A percentile compares a stretch with the other conserved stretches of the same genome.
phyloP scores from a whole-genome alignment of 2,888 invertebrate genomes.

The Latheticus oryzae region DNA sequence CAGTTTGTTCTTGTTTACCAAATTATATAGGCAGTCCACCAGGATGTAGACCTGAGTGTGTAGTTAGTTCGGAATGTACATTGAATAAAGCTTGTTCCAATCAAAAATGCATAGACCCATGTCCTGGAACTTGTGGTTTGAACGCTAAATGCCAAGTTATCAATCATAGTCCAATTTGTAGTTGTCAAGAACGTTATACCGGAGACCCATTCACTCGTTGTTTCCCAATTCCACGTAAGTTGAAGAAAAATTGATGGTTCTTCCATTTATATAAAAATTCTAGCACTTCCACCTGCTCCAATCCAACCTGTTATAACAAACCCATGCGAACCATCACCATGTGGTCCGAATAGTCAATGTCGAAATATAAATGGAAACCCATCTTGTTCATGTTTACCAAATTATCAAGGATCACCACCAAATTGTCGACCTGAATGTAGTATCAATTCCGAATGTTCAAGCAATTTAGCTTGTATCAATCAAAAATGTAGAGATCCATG shows the following conservation, averaged over 20 bases:
- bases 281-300: slow-evolving; percentile 50
- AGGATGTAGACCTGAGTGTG: slow-evolving; percentile 82
- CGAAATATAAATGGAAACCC: slow-evolving; percentile 71
- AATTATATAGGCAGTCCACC: slow-evolving; percentile 80
- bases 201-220: slow-evolving; percentile 76
- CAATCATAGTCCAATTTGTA: slow-evolving; percentile 71
- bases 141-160: slow-evolving; percentile 79
- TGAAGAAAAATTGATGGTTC: neutral
- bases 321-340: slow-evolving; percentile 78
- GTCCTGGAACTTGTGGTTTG: slow-evolving; percentile 77
- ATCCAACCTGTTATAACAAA: slow-evolving; percentile 65
- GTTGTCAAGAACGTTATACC: slow-evolving; percentile 66
- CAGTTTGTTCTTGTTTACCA: slow-evolving; percentile 80
- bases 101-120: slow-evolving; percentile 83
- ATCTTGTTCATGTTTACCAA: slow-evolving; percentile 75
- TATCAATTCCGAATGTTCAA: slow-evolving; percentile 78
- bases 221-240: slow-evolving; percentile 62
- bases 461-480: slow-evolving; percentile 78
- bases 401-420: slow-evolving; percentile 77
- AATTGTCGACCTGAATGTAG: slow-evolving; percentile 81
- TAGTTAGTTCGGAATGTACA: slow-evolving; percentile 78
- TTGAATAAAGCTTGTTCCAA: slow-evolving; percentile 77
- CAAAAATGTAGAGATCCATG: slow-evolving; percentile 81
- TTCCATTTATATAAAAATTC: slow-evolving; percentile 32
- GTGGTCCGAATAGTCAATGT: slow-evolving; percentile 76